Percentiles rank a stretch among this genome's conserved stretches.
phyloP scores from a whole-genome alignment of 2,113 vertebrate genomes.

The Chelonoidis abingdonii region DNA sequence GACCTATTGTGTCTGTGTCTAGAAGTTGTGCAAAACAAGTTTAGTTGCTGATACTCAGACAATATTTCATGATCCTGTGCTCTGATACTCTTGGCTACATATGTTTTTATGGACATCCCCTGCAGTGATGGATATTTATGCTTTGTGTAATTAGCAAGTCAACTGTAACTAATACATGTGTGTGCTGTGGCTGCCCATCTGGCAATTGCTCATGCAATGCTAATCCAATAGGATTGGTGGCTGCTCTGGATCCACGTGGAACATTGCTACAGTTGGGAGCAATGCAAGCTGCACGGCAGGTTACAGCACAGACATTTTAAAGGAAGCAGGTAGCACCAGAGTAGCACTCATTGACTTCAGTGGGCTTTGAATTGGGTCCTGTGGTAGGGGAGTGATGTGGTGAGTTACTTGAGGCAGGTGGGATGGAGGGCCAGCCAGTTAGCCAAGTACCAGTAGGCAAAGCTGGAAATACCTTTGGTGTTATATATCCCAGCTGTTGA shows the following conservation, averaged over 20 bases:
- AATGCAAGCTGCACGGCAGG: neutral
- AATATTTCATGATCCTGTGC: neutral
- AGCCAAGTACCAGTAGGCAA: neutral
- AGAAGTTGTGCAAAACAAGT: neutral
- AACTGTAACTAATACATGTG: slow-evolving; percentile 28
- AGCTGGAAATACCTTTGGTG: neutral
- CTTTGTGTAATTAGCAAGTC: neutral
- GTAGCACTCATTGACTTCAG: neutral
- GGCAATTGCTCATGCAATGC: neutral
- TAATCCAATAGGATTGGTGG: neutral
- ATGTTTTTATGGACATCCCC: neutral
- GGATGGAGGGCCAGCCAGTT: neutral
- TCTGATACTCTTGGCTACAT: neutral
- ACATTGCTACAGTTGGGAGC: neutral
- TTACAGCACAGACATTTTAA: neutral
- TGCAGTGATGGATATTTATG: neutral
- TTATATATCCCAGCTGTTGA: neutral
- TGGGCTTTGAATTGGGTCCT: neutral
- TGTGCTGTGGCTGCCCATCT: neutral
- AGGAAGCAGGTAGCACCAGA: neutral
- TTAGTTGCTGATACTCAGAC: neutral
- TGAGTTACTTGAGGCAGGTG: neutral
- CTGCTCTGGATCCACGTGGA: neutral
- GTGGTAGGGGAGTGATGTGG: neutral
- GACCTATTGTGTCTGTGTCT: neutral